Base-by-base conservation (phyloP, 1,140 invertebrate species). In the Reticulitermes speratus region DNA sequence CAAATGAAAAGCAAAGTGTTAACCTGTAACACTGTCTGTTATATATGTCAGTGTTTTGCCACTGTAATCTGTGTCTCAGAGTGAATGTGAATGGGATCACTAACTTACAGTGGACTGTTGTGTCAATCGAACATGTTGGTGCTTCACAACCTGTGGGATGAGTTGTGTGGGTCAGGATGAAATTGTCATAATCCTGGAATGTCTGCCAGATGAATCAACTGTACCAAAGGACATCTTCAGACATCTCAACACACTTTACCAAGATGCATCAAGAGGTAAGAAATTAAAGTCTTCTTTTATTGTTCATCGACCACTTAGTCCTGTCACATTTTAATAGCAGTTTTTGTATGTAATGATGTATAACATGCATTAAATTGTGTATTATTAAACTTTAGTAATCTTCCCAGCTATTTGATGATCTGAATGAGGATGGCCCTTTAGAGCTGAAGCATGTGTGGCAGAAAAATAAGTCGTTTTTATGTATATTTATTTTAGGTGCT, bases 111-210 rank as follows among this genome's bases (percentile, higher is more conserved):
- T 97, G 91, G 95, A 95, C 88, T 97, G 96, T 90, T 97, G 96
- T 90, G 94, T 97, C 86, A 96, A 96, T 88, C 94, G 94, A 88
- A 92, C 93, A 86, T 96, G 96, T 87, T 97, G 97, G 94, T 96
- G 96, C 90, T 95, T 97, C 87, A 95, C 95, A 14, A 96, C 96
- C 0, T 93, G 94, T 88, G 97, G 97, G 38, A 91, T 98, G 89
- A 94, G 94, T 84, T 95, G 95, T 86, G 96, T 97, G 45, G 96
- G 96, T 25, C 97, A 97, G 89, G 96, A 97, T 90, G 97, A 98
- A 92, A 91, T 98, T 32, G 94, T 97, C 85, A 93, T 97, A 87
- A 89, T 97, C 52, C 90, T 98, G 19, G 96, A 97, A 90, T 93
- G 93, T n/a, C 90, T 95, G 19, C 93, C 94, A 0, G 93, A 94